Base-by-base conservation (phyloP, 2,113 vertebrate genomes). In the Euleptes europaea region DNA sequence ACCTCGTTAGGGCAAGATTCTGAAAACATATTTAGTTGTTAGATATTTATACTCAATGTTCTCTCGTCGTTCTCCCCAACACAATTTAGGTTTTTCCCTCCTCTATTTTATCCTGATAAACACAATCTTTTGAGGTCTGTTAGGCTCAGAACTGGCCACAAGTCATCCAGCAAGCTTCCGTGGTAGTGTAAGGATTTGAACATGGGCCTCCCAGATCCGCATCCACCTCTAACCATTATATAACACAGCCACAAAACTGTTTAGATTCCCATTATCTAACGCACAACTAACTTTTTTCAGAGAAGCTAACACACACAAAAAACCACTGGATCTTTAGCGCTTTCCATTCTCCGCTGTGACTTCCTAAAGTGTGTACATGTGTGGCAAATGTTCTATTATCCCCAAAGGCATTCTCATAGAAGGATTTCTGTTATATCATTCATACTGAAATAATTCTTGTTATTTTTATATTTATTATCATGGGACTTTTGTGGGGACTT, bases 401-500 rank as follows among this genome's bases (percentile, higher is more conserved):
- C 12, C 13, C 26, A 73, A 28, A 49, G 47, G 44, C 13, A n/a
- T 49, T 14, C 73, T 49, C 31, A 75, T 31, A 75, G 73, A 47
- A 40, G 70, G 11, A 26, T 51, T 11, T 75, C 13, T 49, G 23
- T 49, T 28, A 15, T 6, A 49, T 42, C 40, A 40, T 47, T 73
- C 23, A 38, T 47, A 31, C 10, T 47, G 42, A 73, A 47, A 73
- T 73, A 4, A 47, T 73, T 44, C 19, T 44, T 73, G 0, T 3
- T 73, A 88, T 63, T 44, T 33, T 31, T 69, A 54, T 54, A 15
- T 54, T 54, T 54, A 51, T 10, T 51, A 51, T 0, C 28, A 49
- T 3, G 54, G n/a, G 51, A 84, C 71, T 87, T 87, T 83, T 13
- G 0, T 0, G 19, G 15, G 84, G 26, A 73, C 15, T 0, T 12